Evolutionary conservation across 1,140 invertebrate species (phyloP).

Genomic region (Heliothis virescens): DNA sequence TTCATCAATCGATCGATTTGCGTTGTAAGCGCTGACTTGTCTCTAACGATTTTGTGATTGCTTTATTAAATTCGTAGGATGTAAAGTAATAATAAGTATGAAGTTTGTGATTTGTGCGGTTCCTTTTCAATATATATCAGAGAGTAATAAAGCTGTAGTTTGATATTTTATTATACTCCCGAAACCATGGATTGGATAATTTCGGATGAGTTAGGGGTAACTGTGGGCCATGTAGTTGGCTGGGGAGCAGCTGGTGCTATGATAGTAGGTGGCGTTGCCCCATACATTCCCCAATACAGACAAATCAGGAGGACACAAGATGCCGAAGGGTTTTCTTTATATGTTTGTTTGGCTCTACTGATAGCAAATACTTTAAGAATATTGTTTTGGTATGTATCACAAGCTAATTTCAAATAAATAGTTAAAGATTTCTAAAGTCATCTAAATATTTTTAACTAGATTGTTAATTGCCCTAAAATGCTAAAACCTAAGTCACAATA

Average conservation of each 20-base stretch:
- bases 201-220: slow-evolving; percentile 89
- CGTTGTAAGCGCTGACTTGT: slow-evolving; percentile 24
- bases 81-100: slow-evolving; percentile 29
- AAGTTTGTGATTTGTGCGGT: slow-evolving; percentile 22
- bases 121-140: slow-evolving; percentile 10
- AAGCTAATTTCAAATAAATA: too few species aligned
- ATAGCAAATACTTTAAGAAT: slow-evolving; percentile 98
- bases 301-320: slow-evolving; percentile 96
- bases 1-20: slow-evolving; percentile 33
- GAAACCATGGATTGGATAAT: slow-evolving; percentile 90
- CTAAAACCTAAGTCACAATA: too few species aligned
- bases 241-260: slow-evolving; percentile 92
- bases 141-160: slow-evolving; percentile 8
- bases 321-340: slow-evolving; percentile 98
- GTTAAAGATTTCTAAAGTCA: too few species aligned
- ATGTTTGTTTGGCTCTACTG: slow-evolving; percentile 97
- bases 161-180: slow-evolving; percentile 20
- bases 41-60: neutral
- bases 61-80: neutral
- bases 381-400: slow-evolving; percentile 96
- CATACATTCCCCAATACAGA: slow-evolving; percentile 96
- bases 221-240: slow-evolving; percentile 88
- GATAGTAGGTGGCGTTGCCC: slow-evolving; percentile 96
- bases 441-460: too few species aligned
- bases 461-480: too few species aligned